These are phyloP conservation scores for Notamacropus eugenii DNA, from an alignment of 2,797 vertebrate genomes.

Conservation along the genomic window DNA sequence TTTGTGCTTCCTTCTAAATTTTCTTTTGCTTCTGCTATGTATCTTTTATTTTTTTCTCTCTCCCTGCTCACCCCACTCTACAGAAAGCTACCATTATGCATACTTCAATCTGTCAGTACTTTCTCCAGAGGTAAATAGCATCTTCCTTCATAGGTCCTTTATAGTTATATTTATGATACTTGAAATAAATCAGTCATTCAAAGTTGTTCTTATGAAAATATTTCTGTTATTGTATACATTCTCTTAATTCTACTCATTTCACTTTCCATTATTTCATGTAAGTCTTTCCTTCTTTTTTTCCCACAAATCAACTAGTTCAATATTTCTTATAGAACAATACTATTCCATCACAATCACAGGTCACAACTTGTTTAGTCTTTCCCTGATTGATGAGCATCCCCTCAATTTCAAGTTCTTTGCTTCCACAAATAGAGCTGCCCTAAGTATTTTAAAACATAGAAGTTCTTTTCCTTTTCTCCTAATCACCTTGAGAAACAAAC, in stretches of 20 bases:
- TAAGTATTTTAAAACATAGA: neutral
- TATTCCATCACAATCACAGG: neutral
- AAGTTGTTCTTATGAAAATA: neutral
- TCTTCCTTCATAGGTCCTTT: no score
- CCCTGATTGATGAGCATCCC: neutral
- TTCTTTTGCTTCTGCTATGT: neutral
- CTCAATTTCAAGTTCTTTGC: neutral
- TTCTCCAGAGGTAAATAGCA: neutral
- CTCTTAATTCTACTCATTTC: neutral
- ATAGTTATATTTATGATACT: neutral
- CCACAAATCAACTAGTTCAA: neutral
- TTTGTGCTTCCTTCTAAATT: neutral
- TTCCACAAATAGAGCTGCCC: neutral
- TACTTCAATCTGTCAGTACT: no score
- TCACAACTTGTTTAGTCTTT: neutral
- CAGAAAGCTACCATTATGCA: neutral
- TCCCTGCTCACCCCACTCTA: neutral
- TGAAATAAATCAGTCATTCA: neutral
- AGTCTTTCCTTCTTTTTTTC: neutral
- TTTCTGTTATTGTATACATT: neutral
- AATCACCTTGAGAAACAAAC: neutral
- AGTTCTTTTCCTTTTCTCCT: neutral
- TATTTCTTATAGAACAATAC: neutral
- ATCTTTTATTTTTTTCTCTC: neutral
- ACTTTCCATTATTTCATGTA: neutral